Evolutionary conservation across 92 coral and sea anemone genomes (phyloP).

Genomic region (Anthopleura xanthogrammica): DNA sequence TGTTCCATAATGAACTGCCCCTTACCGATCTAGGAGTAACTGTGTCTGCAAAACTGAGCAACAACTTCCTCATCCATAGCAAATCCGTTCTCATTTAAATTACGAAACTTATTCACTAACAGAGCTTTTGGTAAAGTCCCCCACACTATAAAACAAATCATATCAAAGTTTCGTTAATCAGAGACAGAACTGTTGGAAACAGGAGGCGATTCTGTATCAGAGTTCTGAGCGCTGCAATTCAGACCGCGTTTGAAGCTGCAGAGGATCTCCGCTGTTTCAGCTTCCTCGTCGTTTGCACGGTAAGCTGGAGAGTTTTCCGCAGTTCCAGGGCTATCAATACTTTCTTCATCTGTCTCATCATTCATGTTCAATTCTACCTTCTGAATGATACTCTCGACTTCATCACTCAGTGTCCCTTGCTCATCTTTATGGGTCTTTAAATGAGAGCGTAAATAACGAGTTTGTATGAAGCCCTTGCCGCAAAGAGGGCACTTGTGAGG

Average conservation of each 20-base stretch:
- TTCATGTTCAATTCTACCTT: constrained; percentile 41
- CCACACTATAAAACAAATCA: background rate
- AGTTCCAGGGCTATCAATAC: constrained; percentile 34
- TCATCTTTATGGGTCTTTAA: constrained; percentile 76
- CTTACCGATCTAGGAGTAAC: too few relatives aligned
- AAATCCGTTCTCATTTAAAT: background rate
- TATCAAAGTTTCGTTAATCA: background rate
- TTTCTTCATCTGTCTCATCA: constrained; percentile 40
- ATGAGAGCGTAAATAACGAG: constrained; percentile 78
- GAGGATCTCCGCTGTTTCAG: constrained; percentile 75
- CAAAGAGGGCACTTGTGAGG: constrained; percentile 89
- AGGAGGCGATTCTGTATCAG: constrained; percentile 29
- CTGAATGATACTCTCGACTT: constrained; percentile 49
- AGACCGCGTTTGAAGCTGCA: constrained; percentile 70
- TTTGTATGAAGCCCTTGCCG: constrained; percentile 90
- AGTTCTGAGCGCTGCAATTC: constrained; percentile 37
- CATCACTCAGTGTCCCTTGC: constrained; percentile 50
- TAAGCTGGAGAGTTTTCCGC: constrained; percentile 22
- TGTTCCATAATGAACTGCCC: too few relatives aligned
- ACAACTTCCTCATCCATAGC: background rate
- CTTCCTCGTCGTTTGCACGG: constrained; percentile 50
- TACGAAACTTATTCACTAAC: background rate
- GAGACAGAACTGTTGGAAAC: background rate
- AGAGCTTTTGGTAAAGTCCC: background rate
- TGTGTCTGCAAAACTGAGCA: background rate